Evolutionary conservation across 1,140 invertebrate genomes (phyloP).

Genomic region (Chelonus insularis): DNA sequence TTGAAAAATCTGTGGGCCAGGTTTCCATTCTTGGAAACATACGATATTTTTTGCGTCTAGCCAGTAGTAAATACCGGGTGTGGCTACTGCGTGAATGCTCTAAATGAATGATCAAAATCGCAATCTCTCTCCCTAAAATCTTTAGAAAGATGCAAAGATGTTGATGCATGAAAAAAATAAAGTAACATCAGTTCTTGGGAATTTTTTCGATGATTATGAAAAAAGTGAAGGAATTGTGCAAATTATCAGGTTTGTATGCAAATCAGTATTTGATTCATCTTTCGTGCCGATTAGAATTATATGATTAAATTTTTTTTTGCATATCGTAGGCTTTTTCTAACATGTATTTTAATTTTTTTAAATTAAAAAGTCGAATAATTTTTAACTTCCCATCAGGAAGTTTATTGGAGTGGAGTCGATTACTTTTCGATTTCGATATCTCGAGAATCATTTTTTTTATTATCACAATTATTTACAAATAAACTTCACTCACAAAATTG

Average conservation of each 20-base stretch:
- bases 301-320: conserved; percentile 9
- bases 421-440: too few relatives aligned
- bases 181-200: conserved; percentile 1
- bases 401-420: too few relatives aligned
- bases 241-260: conserved; percentile 55
- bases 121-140: conserved; percentile 7
- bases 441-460: too few relatives aligned
- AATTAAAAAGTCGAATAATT: not conserved
- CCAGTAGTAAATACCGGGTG: conserved; percentile 58
- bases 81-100: conserved; percentile 12
- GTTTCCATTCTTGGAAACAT: conserved; percentile 30
- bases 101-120: conserved; percentile 25
- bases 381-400: too few relatives aligned
- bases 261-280: conserved; percentile 36
- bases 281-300: conserved; percentile 14
- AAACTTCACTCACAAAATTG: too few relatives aligned
- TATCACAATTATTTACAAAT: too few relatives aligned
- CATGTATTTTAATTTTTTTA: not conserved
- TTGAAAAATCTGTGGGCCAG: conserved; percentile 26
- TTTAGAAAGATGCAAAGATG: conserved; percentile 1
- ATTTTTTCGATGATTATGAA: conserved; percentile 16
- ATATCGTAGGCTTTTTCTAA: too few relatives aligned
- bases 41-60: conserved; percentile 58
- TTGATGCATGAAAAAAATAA: not conserved
- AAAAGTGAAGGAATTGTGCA: conserved; percentile 35